Evolutionary conservation across 2,113 vertebrate genomes (phyloP), one percentile per base, ranked within the genome.

Genomic region (Cranoglanis bouderius): DNA sequence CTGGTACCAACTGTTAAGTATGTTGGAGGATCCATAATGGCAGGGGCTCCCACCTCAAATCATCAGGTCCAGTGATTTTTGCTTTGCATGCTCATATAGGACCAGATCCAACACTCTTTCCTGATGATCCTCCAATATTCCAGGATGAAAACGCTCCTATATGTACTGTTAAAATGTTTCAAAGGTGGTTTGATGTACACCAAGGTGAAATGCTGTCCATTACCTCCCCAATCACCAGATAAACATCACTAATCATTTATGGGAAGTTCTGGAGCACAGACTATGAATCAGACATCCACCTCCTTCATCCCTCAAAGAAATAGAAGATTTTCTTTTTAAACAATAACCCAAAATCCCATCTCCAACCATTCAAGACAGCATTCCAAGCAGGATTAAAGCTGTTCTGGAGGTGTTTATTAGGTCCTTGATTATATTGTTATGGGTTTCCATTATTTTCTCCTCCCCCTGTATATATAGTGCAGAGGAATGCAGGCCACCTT

Each of bases 401-500:
- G 13, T 6, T 26, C 55, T 43, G 57, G 55, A 61, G 38, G 55
- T 61, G 38, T 83, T 61, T 61, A 83, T 83, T 61, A 61, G 38
- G 38, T 43, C 29, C 81, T 83, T 43, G 35, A 9, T 61, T 83
- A 83, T 43, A 83, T 13, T 83, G 10, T 40, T 16, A 82, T 61
- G 10, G 32, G 32, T 26, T 59, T 61, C 19, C 1, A 4, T 57
- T 38, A 59, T 38, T 80, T 80, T 55, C 16, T 57, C 80, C 80
- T 57, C 19, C 51, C 46, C 19, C n/a, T 24, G 35, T 83, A 40
- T 83, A 83, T 61, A 43, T 1, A 83, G 21, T 29, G 24, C 24
- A 16, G 21, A 83, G 24, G 55, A 83, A 61, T 40, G 59, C 70
- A 65, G 38, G 40, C 83, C 61, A 85, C 84, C 35, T 53, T 72